A percentile compares a stretch with the other conserved stretches of the same genome.
Conservation (phyloP, 2,113 vertebrate species). For the Megaleporinus macrocephalus region DNA sequence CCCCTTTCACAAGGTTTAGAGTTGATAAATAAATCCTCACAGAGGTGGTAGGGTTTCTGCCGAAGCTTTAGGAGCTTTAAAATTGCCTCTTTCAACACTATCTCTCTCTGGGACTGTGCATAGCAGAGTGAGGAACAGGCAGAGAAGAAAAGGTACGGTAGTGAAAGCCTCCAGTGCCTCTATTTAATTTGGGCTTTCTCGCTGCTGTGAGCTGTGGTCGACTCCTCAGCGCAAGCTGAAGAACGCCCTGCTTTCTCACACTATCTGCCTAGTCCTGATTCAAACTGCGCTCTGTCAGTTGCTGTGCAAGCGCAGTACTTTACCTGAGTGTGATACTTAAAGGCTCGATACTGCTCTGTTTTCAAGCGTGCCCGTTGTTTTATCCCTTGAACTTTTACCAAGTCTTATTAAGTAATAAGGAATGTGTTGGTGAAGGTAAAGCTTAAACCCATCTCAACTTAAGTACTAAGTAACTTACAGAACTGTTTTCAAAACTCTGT, state of each 20-base stretch:
- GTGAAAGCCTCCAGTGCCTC: slow-evolving; percentile 24
- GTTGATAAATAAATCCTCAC: slow-evolving; percentile 65
- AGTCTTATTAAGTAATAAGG: neutral
- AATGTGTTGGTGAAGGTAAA: neutral
- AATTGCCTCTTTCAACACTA: slow-evolving; percentile 55
- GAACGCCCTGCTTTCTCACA: neutral
- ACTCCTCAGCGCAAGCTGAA: neutral
- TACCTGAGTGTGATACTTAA: neutral
- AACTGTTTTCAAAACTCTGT: too few relatives aligned
- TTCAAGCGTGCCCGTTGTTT: neutral
- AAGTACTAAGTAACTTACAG: too few relatives aligned
- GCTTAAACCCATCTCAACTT: too few relatives aligned
- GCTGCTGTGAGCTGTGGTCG: slow-evolving; percentile 11
- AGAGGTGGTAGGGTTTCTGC: slow-evolving; percentile 51
- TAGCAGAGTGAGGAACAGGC: slow-evolving; percentile 22
- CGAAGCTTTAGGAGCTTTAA: slow-evolving; percentile 57
- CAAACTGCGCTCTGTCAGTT: neutral
- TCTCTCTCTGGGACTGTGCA: slow-evolving; percentile 36
- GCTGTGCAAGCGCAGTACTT: neutral
- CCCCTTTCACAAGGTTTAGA: slow-evolving; percentile 49
- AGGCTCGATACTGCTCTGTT: neutral
- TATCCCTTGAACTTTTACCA: neutral
- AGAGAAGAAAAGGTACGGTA: slow-evolving; percentile 35
- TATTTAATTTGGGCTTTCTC: slow-evolving; percentile 14
- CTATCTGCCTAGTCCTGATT: neutral